Base-by-base conservation (phyloP, 1,140 invertebrate genomes). In the Aricia agestis region DNA sequence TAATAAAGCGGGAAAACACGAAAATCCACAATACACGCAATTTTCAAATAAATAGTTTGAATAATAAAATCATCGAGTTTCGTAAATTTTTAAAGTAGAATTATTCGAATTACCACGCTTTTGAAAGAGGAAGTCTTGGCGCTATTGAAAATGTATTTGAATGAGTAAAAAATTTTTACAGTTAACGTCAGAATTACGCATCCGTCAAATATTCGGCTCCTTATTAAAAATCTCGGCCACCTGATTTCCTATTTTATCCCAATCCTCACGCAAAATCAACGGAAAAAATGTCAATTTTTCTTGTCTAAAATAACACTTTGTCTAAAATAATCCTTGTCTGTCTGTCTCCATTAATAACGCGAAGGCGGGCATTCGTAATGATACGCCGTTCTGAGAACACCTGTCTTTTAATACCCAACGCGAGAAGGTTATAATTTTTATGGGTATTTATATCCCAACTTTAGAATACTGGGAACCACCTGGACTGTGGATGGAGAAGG, bases 381-480 rank as follows among this genome's bases (percentile, higher is more conserved):
- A 63, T 63, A 63, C 59, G 19, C 17, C 59, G 59, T 63, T 63
- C 59, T 63, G 18, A 63, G 59, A 63, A 63, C 59, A 63, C 59
- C 59, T 63, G 59, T 63, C 19, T 19, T 63, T 63, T 19, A 63
- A 63, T 63, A 63, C 59, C 59, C 19, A 18, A 25, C 19, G 59
- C 17, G 17, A 52, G 45, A 52, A 52, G 13, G 11, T 52, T 52
- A 52, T 52, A 52, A 52, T 52, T 52, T 52, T 52, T 52, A 52
- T 52, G 10, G 11, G 45, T 52, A 52, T 52, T 52, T 52, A 52
- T 52, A 52, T 52, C 45, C 45, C 7, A 52, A 52, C 45, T 15
- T 11, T 15, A 15, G 45, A 52, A 52, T 52, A 13, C 45, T 15
- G 45, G 45, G 45, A 52, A 52, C 11, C 76, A 77, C 71, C 76